A percentile compares a stretch with the other conserved stretches of the same genome.
phyloP scores from a whole-genome alignment of 1,140 invertebrate species.

The Homalodisca vitripennis region DNA sequence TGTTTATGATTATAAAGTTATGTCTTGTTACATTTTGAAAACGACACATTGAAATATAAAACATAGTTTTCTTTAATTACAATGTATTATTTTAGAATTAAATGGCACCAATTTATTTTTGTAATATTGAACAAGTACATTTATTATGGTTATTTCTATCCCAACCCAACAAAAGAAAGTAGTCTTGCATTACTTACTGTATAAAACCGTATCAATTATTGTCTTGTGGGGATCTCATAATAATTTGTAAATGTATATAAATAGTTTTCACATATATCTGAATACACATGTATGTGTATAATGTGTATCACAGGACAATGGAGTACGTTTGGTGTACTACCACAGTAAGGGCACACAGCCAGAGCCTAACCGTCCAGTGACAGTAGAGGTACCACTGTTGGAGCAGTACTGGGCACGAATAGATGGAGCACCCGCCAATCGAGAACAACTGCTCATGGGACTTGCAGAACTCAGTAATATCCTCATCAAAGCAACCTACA shows the following conservation, averaged over 20 bases:
- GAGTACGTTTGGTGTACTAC: constrained; percentile 67
- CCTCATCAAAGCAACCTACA: constrained; percentile 91
- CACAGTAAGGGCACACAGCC: constrained; percentile 50
- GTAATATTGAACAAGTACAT: not conserved
- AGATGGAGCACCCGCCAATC: constrained; percentile 76
- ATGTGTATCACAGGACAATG: constrained; percentile 60
- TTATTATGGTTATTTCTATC: not conserved
- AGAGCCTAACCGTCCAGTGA: constrained; percentile 60
- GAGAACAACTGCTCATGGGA: constrained; percentile 90
- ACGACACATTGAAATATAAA: no score
- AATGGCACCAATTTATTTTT: not conserved
- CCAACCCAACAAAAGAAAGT: no score
- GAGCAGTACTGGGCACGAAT: constrained; percentile 80
- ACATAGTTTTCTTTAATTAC: no score
- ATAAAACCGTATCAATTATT: no score
- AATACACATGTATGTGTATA: not conserved
- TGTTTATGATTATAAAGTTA: no score
- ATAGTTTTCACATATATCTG: no score
- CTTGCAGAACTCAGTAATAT: constrained; percentile 86
- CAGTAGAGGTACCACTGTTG: constrained; percentile 68
- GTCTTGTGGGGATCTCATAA: no score
- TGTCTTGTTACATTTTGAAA: no score
- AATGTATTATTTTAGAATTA: no score
- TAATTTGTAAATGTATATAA: no score
- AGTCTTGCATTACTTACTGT: no score